Evolutionary conservation across 2,888 invertebrate genomes (phyloP).

Genomic region (Dyspetes luteomarginatus): DNA sequence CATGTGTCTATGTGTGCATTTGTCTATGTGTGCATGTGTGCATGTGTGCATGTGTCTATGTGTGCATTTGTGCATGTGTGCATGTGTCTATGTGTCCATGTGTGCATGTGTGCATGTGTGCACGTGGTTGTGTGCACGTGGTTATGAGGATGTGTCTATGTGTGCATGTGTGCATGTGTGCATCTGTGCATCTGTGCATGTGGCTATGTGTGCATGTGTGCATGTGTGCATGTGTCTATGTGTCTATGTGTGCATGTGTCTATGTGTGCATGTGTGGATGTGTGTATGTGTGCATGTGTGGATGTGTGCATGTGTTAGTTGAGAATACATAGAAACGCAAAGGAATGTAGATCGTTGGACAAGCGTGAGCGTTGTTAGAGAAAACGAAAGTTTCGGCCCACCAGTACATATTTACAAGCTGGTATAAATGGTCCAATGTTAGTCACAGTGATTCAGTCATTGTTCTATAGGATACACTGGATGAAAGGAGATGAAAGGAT

Average conservation of each 20-base stretch:
- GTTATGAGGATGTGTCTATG: not conserved
- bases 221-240: not conserved
- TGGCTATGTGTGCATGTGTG: not conserved
- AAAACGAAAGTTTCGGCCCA: constrained; percentile 64
- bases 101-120: not conserved
- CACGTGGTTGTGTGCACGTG: too few relatives aligned
- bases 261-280: not conserved
- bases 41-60: not conserved
- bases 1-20: too few relatives aligned
- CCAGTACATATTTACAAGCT: constrained; percentile 20
- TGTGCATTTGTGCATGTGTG: too few relatives aligned
- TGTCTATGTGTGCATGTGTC: too few relatives aligned
- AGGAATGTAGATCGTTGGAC: constrained; percentile 57
- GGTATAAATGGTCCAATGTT: constrained; percentile 27
- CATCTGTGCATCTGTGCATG: too few relatives aligned
- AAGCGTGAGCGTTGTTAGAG: constrained; percentile 54
- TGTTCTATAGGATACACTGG: constrained; percentile 1
- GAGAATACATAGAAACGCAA: constrained; percentile 39
- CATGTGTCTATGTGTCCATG: not conserved
- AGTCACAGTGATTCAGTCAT: constrained; percentile 1
- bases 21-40: not conserved
- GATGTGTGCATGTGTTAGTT: not conserved
- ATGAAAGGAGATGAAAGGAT: not conserved
- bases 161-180: not conserved
- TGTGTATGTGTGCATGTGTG: not conserved